Conservation (phyloP, 2,797 vertebrate genomes). For the Orientallactaga sibirica region DNA sequence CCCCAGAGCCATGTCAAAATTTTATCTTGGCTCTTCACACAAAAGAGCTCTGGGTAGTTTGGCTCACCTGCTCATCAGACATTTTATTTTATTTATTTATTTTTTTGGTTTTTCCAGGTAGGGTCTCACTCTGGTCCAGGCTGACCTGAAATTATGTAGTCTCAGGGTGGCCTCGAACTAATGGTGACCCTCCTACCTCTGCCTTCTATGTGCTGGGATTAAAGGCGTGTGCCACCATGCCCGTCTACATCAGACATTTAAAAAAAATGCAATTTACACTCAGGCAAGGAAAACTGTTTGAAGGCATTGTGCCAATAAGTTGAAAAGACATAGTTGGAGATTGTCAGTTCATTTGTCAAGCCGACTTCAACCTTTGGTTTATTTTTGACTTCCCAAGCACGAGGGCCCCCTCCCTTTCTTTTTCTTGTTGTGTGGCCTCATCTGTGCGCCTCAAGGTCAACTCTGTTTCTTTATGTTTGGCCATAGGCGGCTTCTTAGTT, state of each 20-base stretch:
- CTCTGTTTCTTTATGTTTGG: constrained; percentile 8
- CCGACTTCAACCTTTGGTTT: constrained; percentile 61
- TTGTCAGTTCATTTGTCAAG: constrained; percentile 50
- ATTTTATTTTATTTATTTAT: no score
- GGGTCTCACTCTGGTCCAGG: no score
- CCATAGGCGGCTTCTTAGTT: constrained; percentile 1
- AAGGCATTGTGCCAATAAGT: constrained; percentile 67
- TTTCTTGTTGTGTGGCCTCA: constrained; percentile 12
- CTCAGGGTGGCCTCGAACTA: no score
- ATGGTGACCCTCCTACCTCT: no score
- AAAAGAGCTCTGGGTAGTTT: constrained; percentile 64
- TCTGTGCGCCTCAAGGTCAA: not conserved
- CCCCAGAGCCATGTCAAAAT: constrained; percentile 44
- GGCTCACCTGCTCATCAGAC: constrained; percentile 62
- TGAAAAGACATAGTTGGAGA: constrained; percentile 74
- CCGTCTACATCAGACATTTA: constrained; percentile 66
- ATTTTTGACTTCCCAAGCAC: constrained; percentile 40
- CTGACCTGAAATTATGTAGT: no score
- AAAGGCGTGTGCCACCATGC: no score
- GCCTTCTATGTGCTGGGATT: no score
- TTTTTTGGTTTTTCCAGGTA: no score
- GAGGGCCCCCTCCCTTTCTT: not conserved
- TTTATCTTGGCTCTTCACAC: constrained; percentile 75
- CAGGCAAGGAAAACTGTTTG: constrained; percentile 59
- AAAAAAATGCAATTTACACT: constrained; percentile 33